phyloP scores from a whole-genome alignment of 2,113 vertebrate species.

The Erythrocercus mccallii region DNA sequence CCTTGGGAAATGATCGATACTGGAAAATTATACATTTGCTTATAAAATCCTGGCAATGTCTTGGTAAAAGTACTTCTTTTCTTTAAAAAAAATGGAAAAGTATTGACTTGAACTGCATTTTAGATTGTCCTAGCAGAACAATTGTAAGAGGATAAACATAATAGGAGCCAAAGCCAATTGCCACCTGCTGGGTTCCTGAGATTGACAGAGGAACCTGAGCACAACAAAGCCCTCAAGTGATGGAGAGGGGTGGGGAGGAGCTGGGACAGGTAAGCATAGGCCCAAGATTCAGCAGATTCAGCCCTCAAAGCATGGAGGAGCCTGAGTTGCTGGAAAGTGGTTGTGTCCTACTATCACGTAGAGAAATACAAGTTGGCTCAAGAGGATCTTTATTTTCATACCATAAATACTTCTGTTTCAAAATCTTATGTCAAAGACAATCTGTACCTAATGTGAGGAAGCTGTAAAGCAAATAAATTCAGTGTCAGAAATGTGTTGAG shows the following conservation, averaged over 20 bases:
- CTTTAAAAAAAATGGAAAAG: not conserved
- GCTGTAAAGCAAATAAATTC: not conserved
- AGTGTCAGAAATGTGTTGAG: not conserved
- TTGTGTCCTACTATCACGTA: not conserved
- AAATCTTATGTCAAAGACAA: not conserved
- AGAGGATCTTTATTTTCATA: not conserved
- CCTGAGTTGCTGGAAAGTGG: not conserved
- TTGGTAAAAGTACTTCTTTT: constrained; percentile 19
- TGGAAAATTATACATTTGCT: not conserved
- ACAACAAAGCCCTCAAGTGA: not conserved
- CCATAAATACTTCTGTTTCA: not conserved
- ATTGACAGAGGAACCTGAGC: not conserved
- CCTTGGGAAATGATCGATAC: not conserved
- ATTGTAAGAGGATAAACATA: not conserved
- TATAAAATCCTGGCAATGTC: not conserved
- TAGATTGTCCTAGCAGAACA: constrained; percentile 28
- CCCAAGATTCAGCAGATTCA: not conserved
- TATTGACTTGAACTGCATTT: not conserved
- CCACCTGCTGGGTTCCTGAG: constrained; percentile 24
- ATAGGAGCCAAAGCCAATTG: constrained; percentile 13
- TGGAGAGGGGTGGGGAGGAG: not conserved
- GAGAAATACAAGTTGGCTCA: not conserved
- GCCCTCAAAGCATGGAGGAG: not conserved
- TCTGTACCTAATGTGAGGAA: not conserved
- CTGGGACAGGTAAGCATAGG: not conserved